Evolutionary conservation across 92 coral and sea anemone species (phyloP).

Genomic region (Zoanthus gigantus): DNA sequence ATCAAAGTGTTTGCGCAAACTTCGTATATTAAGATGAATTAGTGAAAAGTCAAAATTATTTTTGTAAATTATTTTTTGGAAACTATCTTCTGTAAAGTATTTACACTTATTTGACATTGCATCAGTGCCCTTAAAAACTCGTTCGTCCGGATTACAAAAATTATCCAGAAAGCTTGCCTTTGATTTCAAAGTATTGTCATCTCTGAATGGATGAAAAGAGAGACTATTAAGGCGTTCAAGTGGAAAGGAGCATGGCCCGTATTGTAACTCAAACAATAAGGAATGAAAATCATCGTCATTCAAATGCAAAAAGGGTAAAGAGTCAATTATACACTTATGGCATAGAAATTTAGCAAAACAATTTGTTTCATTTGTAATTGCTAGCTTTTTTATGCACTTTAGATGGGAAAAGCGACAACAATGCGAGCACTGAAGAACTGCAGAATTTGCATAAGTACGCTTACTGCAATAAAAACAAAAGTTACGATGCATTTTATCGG

Average conservation of each 20-base stretch:
- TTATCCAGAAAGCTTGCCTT: slow-evolving; percentile 29
- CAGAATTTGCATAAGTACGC: slow-evolving; percentile 23
- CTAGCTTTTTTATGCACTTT: slow-evolving; percentile 18
- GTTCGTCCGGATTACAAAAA: slow-evolving; percentile 35
- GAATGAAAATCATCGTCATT: slow-evolving; percentile 29
- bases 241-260: slow-evolving; percentile 24
- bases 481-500: slow-evolving; percentile 25
- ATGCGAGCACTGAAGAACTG: slow-evolving; percentile 18
- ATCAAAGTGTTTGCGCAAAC: slow-evolving; percentile 22
- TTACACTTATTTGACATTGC: slow-evolving; percentile 30
- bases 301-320: slow-evolving; percentile 33
- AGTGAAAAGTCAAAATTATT: slow-evolving; percentile 20
- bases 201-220: slow-evolving; percentile 18
- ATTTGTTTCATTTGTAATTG: slow-evolving; percentile 17
- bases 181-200: slow-evolving; percentile 14
- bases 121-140: slow-evolving; percentile 15
- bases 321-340: slow-evolving; percentile 12
- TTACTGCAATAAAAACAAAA: slow-evolving; percentile 27
- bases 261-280: slow-evolving; percentile 25
- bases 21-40: slow-evolving; percentile 15
- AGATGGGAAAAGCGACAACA: slow-evolving; percentile 30
- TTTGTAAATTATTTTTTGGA: slow-evolving; percentile 11
- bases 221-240: slow-evolving; percentile 15
- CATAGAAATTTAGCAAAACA: slow-evolving; percentile 6
- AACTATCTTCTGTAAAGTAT: slow-evolving; percentile 9